These are phyloP conservation scores for Crotalus helleri DNA, from an alignment of 2,113 vertebrate species.

Conservation along the genomic window DNA sequence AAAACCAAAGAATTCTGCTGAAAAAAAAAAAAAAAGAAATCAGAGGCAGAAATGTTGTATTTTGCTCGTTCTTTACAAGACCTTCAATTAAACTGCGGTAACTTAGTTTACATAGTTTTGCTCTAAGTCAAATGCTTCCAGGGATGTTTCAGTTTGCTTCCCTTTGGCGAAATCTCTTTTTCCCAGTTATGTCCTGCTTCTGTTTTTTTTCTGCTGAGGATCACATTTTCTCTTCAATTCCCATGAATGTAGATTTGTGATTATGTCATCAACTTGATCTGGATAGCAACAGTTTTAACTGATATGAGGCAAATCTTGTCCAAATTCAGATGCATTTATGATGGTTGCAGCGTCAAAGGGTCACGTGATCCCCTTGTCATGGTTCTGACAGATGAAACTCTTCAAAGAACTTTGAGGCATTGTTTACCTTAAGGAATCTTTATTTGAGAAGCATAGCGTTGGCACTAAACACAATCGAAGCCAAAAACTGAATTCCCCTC, in stretches of 20 bases:
- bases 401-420: too few relatives aligned
- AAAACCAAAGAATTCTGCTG: background rate
- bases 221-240: background rate
- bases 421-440: too few relatives aligned
- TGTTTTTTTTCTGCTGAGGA: background rate
- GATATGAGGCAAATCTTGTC: background rate
- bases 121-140: background rate
- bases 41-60: conserved; percentile 3
- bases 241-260: background rate
- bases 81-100: background rate
- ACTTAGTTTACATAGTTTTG: background rate
- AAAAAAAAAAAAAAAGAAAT: background rate
- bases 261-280: background rate
- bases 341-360: too few relatives aligned
- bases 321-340: too few relatives aligned
- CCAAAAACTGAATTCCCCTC: too few relatives aligned
- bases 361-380: too few relatives aligned
- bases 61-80: background rate
- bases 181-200: background rate
- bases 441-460: too few relatives aligned
- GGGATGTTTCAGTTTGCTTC: background rate
- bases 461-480: too few relatives aligned
- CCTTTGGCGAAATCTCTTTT: background rate
- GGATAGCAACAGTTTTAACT: background rate
- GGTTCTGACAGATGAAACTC: too few relatives aligned